Evolutionary conservation across 2,113 vertebrate species (phyloP).

Genomic region (Chloebia gouldiae): DNA sequence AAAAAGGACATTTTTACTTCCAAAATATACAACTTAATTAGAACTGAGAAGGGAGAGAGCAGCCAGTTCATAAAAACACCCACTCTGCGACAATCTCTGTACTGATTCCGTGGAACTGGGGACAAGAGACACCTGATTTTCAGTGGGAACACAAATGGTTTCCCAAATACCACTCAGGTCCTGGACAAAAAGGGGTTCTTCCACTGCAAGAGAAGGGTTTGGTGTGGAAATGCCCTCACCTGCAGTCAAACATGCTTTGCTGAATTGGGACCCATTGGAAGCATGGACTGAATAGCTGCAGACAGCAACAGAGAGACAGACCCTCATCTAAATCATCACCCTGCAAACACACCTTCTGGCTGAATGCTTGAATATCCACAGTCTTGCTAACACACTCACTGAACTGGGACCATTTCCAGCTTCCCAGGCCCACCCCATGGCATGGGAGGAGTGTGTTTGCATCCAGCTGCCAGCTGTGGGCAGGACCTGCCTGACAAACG

Average conservation of each 20-base stretch:
- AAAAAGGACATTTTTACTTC: conserved; percentile 38
- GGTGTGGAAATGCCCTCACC: neutral
- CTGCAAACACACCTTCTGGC: neutral
- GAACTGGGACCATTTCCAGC: neutral
- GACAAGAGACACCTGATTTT: neutral
- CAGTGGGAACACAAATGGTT: neutral
- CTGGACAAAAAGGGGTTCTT: neutral
- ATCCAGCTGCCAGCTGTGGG: neutral
- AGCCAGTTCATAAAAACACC: conserved; percentile 15
- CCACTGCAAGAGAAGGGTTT: neutral
- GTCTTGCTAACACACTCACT: neutral
- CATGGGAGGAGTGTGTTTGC: neutral
- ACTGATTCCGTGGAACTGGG: neutral
- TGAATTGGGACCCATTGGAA: neutral
- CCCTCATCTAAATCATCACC: neutral
- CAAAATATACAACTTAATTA: conserved; percentile 54
- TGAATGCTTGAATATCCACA: neutral
- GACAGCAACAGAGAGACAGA: neutral
- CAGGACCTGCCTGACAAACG: neutral
- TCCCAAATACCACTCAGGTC: neutral
- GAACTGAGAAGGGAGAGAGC: neutral
- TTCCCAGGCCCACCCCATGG: neutral
- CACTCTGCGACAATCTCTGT: neutral
- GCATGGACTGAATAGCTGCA: neutral
- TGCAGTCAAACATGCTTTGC: neutral